Percentiles rank a stretch among this genome's conserved stretches.
phyloP scores from a whole-genome alignment of 1,140 invertebrate species.

The Brachionus sp. region DNA sequence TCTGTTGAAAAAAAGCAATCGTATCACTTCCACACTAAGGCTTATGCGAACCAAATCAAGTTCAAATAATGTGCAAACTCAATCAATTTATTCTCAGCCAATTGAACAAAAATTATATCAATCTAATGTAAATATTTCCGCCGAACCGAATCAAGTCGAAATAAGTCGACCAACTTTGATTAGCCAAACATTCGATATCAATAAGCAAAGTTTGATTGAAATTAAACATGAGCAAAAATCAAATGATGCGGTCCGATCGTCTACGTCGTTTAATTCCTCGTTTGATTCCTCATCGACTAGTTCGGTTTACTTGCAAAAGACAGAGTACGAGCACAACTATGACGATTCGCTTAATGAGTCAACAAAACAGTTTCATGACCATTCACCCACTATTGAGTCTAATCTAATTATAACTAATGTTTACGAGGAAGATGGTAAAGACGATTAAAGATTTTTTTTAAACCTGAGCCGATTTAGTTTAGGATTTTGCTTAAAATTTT shows the following conservation, averaged over 20 bases:
- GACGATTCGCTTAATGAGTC: background rate
- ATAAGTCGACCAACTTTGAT: conserved; percentile 26
- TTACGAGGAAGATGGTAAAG: conserved; percentile 38
- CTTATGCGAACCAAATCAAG: conserved; percentile 11
- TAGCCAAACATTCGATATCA: conserved; percentile 28
- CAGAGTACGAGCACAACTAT: background rate
- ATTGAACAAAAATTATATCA: background rate
- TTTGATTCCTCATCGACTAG: background rate
- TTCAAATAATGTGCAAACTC: background rate
- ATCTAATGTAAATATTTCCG: background rate
- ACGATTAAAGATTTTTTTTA: background rate
- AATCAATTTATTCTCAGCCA: conserved; percentile 11
- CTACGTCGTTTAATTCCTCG: background rate
- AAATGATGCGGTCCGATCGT: background rate
- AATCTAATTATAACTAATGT: conserved; percentile 38
- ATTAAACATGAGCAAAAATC: background rate
- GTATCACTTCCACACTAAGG: background rate
- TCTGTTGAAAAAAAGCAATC: background rate
- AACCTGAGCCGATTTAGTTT: background rate
- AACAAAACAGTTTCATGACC: background rate
- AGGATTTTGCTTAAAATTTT: background rate
- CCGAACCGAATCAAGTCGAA: background rate
- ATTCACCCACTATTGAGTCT: conserved; percentile 7
- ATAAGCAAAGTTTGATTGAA: conserved; percentile 16
- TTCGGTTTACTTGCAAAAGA: background rate